Base-by-base conservation (phyloP, 2,888 invertebrate genomes). In the Salpingus planirostris region DNA sequence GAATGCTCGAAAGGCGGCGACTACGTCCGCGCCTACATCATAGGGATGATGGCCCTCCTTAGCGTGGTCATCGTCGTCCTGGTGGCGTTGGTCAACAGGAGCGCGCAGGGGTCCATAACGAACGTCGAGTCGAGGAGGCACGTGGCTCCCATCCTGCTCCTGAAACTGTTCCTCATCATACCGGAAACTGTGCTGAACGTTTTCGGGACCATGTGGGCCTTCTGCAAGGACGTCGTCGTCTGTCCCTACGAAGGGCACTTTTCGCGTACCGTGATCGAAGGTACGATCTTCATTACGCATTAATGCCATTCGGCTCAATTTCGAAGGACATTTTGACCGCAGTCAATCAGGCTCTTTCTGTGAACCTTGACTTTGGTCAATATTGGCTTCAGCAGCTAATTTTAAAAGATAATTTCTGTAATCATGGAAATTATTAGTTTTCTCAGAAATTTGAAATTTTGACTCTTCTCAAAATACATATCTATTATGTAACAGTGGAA, bases 201-300 rank as follows among this genome's bases (percentile, higher is more conserved):
- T 32, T 70, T 88, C 64, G 87, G 88, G 4, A 84, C 87, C 2
- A 73, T 85, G 63, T 87, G 87, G 86, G 78, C 83, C 47, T 80
- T 83, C 55, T 80, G 79, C 51, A 43, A 54, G 14, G 75, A 77
- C 44, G 62, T 74, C 13, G 76, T 84, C 29, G 66, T 76, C 18
- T 84, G 85, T 60, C 71, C 72, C 11, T 73, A 76, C 37, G 72
- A 74, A 27, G 78, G 78, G 53, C 69, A 74, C 44, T 81, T 81
- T 61, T 79, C 81, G 33, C 74, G 73, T 47, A 74, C 77, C 40
- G 78, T 81, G 12, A 77, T 83, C 49, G 79, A 84, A 70, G 78
- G 79, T 79, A 62, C n/a, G n/a, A n/a, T n/a, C n/a, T n/a, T n/a
- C n/a, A n/a, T n/a, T n/a, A n/a, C n/a, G n/a, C n/a, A n/a, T n/a